Conservation (phyloP, 1,140 invertebrate species). For the Linepithema humile region DNA sequence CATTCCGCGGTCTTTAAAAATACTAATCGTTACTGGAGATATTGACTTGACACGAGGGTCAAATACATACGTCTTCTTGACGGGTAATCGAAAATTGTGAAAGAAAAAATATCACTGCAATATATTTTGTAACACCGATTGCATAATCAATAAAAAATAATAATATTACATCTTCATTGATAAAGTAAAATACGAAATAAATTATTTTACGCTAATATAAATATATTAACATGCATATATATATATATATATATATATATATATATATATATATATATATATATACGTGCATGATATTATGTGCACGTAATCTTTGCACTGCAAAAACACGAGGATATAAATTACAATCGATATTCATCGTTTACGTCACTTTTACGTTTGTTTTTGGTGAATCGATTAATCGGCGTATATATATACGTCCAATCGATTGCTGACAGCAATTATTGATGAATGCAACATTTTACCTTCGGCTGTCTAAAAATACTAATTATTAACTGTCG, state of each 20-base stretch:
- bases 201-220: background rate
- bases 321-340: background rate
- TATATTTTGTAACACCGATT: background rate
- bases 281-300: background rate
- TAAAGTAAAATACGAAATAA: background rate
- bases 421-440: background rate
- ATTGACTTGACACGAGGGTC: slow-evolving; percentile 9
- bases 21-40: slow-evolving; percentile 20
- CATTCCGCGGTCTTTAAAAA: slow-evolving; percentile 10
- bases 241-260: background rate
- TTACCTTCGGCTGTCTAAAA: slow-evolving; percentile 25
- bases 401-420: background rate
- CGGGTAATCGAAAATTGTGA: background rate
- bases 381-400: background rate
- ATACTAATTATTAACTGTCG: slow-evolving; percentile 46
- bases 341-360: background rate
- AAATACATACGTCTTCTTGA: background rate
- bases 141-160: background rate
- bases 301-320: background rate
- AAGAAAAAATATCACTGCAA: background rate
- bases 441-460: background rate
- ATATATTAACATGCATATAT: background rate
- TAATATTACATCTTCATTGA: background rate
- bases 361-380: background rate
- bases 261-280: background rate